Percentiles rank a stretch among this genome's conserved stretches.
These are phyloP conservation scores for Alosa sapidissima DNA, from an alignment of 2,797 vertebrate species.

Conservation along the genomic window DNA sequence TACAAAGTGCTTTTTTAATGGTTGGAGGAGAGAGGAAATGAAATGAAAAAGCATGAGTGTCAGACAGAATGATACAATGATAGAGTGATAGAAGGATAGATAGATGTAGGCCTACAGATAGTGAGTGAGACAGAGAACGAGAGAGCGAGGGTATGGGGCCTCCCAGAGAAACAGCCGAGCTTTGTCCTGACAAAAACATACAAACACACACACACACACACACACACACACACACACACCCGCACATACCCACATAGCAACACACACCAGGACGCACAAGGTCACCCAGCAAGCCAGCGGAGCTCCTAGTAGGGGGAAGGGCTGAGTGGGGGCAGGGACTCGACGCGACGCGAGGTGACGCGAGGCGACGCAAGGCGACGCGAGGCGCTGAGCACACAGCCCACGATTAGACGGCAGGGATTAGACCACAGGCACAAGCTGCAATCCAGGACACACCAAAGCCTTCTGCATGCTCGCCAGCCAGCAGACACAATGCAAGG, in stretches of 20 bases:
- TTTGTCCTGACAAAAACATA: constrained; percentile 49
- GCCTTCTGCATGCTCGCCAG: not conserved
- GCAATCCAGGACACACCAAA: not conserved
- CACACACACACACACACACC: not conserved
- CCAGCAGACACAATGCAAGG: not conserved
- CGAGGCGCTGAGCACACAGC: not conserved
- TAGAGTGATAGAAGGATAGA: constrained; percentile 18
- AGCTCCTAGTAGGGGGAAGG: constrained; percentile 30
- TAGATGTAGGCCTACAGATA: constrained; percentile 32
- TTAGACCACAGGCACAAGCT: not conserved
- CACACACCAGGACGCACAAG: constrained; percentile 51
- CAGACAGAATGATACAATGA: constrained; percentile 32
- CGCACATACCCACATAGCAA: not conserved
- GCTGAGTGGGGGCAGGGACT: constrained; percentile 14
- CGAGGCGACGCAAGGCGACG: no score
- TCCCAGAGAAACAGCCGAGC: constrained; percentile 53
- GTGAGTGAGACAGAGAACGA: constrained; percentile 30
- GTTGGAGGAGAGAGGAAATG: constrained; percentile 17
- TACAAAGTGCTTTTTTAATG: not conserved
- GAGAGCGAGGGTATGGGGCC: constrained; percentile 32
- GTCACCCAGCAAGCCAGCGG: constrained; percentile 35
- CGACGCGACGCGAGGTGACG: no score
- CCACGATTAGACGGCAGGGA: constrained; percentile 15
- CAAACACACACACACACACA: constrained; percentile 16
- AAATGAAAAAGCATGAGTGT: constrained; percentile 31